Base-by-base conservation (phyloP, 2,797 vertebrate species). In the Acanthurus tractus region DNA sequence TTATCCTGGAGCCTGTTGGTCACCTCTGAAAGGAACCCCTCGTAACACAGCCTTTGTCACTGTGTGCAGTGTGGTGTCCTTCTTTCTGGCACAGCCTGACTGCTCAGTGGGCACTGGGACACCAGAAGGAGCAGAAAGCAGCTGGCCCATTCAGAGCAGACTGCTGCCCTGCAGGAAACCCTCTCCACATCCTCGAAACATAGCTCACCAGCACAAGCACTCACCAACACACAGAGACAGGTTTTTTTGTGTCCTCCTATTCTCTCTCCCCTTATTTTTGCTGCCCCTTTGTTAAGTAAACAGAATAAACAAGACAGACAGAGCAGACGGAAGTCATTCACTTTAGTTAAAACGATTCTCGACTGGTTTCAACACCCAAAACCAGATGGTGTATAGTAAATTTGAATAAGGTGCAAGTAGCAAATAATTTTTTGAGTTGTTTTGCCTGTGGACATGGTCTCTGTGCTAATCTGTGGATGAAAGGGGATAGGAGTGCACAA, bases 101-200 rank as follows among this genome's bases (percentile, higher is more conserved):
- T 78, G 54, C 85, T 90, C 79, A 53, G 62, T 12, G 17, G 90
- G 86, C 81, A 78, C 61, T 29, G 74, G 76, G 86, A 86, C 81
- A 84, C 74, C 36, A 73, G 83, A 86, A 83, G 73, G 86, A 83
- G 83, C 82, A 65, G 74, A 36, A 83, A 92, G 91, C 93, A 94
- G 93, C 94, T 93, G 93, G 87, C 74, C 79, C 63, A 87, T 92
- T 90, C 85, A 88, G 91, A 93, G 84, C 93, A 93, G 92, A 92
- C 91, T 88, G 94, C 63, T 86, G 82, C 89, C 89, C 89, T 23
- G 63, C 86, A 85, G 91, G 93, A 92, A 79, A 81, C 81, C 78
- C 73, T 86, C 67, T 82, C 65, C 34, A 69, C 84, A 73, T 86
- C 87, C 89, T 86, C 81, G 83, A 59, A 86, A 79, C 73, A 83